Base-by-base conservation (phyloP, 2,888 invertebrate species). In the Ophraella communa region DNA sequence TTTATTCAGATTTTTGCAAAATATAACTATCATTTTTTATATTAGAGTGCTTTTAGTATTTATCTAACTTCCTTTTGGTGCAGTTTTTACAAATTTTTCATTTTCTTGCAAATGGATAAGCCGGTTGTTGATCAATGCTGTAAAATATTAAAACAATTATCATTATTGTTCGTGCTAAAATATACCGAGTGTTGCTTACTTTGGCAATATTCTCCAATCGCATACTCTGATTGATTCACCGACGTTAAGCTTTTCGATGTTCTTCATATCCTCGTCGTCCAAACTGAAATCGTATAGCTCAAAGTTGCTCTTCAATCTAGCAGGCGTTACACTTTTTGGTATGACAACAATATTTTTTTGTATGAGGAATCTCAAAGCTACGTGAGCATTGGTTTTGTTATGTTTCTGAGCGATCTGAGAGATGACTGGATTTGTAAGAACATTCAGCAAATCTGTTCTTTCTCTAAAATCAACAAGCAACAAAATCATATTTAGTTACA, bases 301-400 rank as follows among this genome's bases (percentile, higher is more conserved):
- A 53, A 92, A 85, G 77, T 95, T 95, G 82, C 92, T 87, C 76
- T 85, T 85, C 20, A 95, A 87, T 69, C 94, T 86, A 1, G 81
- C 76, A 0, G 88, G 82, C 78, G 89, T 90, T 3, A 89, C 89
- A 79, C 93, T 94, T 80, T 94, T 95, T 7, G 94, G 94, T 73
- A 95, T 93, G 39, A 89, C 88, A 5, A 86, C 86, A 30, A 94
- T 81, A 10, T 88, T 89, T 27, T 86, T 85, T 78, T 94, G 91
- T 8, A 92, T 73, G n/a, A 88, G 83, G 81, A 89, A 89, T 52
- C 91, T 86, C 1, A 95, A 81, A 47, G 91, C 82, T 14, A 87
- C 78, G 81, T 94, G 94, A 4, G 92, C 93, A 0, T 91, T 84
- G 0, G 89, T 86, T 76, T 91, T 92, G 0, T 81, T 80, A 73